A percentile compares a stretch with the other conserved stretches of the same genome.
Conservation (phyloP, 2,888 invertebrate species). For the Linhomoeus sp. region DNA sequence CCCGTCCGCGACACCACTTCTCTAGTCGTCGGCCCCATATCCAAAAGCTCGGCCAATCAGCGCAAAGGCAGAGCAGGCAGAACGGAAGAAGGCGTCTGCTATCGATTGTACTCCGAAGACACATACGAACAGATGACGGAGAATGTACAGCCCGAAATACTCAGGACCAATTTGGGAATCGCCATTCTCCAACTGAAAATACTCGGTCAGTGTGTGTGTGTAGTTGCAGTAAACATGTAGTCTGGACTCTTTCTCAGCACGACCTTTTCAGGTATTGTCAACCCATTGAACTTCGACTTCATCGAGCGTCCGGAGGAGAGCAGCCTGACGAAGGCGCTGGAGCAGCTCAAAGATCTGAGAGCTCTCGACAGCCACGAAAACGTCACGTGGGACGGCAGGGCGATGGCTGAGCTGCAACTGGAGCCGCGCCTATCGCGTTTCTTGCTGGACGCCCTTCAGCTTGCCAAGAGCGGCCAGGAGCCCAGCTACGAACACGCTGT, state of each 20-base stretch:
- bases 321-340: no score
- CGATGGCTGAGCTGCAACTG: no score
- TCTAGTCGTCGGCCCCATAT: conserved; percentile 18
- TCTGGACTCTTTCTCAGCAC: no score
- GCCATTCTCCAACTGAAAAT: background rate
- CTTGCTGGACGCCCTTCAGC: background rate
- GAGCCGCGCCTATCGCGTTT: background rate
- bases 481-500: background rate
- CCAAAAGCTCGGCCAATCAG: conserved; percentile 29
- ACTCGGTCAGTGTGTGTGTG: no score
- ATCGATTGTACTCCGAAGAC: conserved; percentile 25
- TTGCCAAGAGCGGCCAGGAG: no score
- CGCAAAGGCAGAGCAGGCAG: conserved; percentile 31
- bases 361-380: no score
- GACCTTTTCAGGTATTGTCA: no score
- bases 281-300: no score
- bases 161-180: background rate
- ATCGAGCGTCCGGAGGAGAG: no score
- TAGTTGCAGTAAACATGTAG: no score
- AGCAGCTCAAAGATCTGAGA: no score
- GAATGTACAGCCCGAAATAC: conserved; percentile 22
- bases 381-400: background rate
- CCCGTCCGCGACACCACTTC: conserved; percentile 20
- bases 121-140: conserved; percentile 20
- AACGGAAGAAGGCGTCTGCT: conserved; percentile 28